phyloP scores from a whole-genome alignment of 2,797 vertebrate genomes.

The Leptodactylus fallax region DNA sequence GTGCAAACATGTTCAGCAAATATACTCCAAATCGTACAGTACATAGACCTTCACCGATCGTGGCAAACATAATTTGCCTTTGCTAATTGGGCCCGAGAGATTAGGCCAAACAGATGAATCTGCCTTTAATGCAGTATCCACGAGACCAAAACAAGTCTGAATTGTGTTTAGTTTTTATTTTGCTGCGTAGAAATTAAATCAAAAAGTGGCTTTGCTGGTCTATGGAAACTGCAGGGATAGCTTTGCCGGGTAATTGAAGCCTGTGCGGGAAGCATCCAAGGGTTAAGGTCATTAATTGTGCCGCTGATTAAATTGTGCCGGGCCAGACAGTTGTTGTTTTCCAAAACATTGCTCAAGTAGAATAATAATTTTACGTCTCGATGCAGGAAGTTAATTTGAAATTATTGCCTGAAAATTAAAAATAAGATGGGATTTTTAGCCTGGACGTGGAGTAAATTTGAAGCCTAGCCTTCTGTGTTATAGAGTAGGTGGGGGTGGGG shows the following conservation, averaged over 20 bases:
- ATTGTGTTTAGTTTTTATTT: not conserved
- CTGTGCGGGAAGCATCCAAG: slow-evolving; percentile 32
- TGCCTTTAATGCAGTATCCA: not conserved
- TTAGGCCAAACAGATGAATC: not conserved
- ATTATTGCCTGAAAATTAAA: slow-evolving; percentile 67
- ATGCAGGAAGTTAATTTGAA: slow-evolving; percentile 64
- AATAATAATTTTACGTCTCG: slow-evolving; percentile 64
- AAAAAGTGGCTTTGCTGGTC: not conserved
- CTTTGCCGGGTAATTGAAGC: slow-evolving; percentile 16
- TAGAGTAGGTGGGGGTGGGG: not conserved
- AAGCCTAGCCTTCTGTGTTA: not conserved
- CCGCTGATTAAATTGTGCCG: slow-evolving; percentile 74
- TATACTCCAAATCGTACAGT: not conserved
- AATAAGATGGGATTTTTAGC: slow-evolving; percentile 33
- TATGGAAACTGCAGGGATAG: not conserved
- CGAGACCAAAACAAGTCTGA: not conserved
- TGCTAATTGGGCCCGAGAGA: not conserved
- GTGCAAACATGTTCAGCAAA: not conserved
- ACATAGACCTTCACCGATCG: not conserved
- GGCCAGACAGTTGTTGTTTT: slow-evolving; percentile 72
- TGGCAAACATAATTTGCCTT: slow-evolving; percentile 6
- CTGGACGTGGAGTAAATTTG: not conserved
- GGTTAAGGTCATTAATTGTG: slow-evolving; percentile 75
- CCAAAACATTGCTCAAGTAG: slow-evolving; percentile 72
- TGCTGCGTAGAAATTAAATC: not conserved